These are phyloP conservation scores for Pandion haliaetus DNA, from an alignment of 2,113 vertebrate species.

Conservation along the genomic window DNA sequence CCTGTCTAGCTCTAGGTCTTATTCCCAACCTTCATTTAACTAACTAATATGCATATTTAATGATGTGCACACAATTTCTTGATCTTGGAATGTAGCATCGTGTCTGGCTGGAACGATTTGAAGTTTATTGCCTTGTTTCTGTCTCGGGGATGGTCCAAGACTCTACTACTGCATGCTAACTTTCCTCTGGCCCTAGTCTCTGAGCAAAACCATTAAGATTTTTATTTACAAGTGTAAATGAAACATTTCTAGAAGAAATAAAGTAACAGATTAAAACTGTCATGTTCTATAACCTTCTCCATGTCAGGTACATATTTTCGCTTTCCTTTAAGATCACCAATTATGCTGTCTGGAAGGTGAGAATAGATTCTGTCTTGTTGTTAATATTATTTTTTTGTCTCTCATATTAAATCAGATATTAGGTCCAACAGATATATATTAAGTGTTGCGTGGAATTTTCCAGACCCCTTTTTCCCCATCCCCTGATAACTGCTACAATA, in stretches of 20 bases:
- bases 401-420: neutral
- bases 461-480: neutral
- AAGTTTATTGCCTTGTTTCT: neutral
- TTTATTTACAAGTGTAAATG: slow-evolving; percentile 30
- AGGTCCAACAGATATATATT: neutral
- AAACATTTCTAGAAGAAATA: slow-evolving; percentile 20
- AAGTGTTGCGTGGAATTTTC: neutral
- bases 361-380: slow-evolving; percentile 28
- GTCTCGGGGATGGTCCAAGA: neutral
- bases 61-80: neutral
- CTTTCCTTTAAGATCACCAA: slow-evolving; percentile 8
- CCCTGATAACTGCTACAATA: neutral
- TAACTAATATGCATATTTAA: slow-evolving; percentile 30
- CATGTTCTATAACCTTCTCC: neutral
- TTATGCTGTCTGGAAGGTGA: slow-evolving; percentile 25
- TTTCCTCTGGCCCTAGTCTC: neutral
- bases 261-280: slow-evolving; percentile 12
- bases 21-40: slow-evolving; percentile 12
- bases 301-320: neutral
- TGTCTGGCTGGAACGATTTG: neutral
- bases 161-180: neutral
- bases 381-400: neutral
- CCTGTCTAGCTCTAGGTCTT: neutral
- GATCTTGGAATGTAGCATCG: neutral
- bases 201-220: neutral